A percentile compares a stretch with the other conserved stretches of the same genome.
phyloP scores from a whole-genome alignment of 2,797 vertebrate species.

The Onychomys arenicola region DNA sequence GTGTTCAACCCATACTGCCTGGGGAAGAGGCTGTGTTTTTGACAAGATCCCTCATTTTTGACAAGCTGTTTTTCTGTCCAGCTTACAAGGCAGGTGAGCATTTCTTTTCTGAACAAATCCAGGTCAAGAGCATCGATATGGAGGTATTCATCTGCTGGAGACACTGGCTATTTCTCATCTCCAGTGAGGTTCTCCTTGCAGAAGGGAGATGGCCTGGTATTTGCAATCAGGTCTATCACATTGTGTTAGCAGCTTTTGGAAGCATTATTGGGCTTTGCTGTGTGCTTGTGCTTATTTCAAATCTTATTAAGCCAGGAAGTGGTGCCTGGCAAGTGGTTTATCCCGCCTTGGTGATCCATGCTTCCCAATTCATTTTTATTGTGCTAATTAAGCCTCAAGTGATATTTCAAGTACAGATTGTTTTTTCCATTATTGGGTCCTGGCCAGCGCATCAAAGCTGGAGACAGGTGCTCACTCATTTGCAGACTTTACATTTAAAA shows the following conservation, averaged over 20 bases:
- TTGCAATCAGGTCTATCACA: slow-evolving; percentile 61
- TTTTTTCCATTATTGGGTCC: slow-evolving; percentile 81
- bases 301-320: slow-evolving; percentile 84
- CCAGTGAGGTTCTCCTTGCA: neutral
- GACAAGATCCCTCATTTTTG: neutral
- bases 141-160: neutral
- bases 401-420: slow-evolving; percentile 81
- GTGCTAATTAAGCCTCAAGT: slow-evolving; percentile 85
- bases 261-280: slow-evolving; percentile 75
- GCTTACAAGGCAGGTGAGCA: neutral
- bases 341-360: slow-evolving; percentile 79
- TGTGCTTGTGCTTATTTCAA: slow-evolving; percentile 80
- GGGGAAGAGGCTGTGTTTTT: neutral
- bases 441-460: slow-evolving; percentile 71
- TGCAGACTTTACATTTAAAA: slow-evolving; percentile 76
- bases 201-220: slow-evolving; percentile 49
- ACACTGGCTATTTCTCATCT: neutral
- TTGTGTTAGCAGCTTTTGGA: slow-evolving; percentile 65
- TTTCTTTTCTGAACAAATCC: neutral
- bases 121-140: neutral
- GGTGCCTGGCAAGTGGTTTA: slow-evolving; percentile 82
- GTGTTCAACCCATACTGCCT: neutral
- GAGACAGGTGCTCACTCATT: slow-evolving; percentile 80
- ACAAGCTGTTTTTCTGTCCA: neutral
- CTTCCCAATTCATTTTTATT: slow-evolving; percentile 85